Evolutionary conservation across 1,140 invertebrate genomes (phyloP).

Genomic region (Laupala kohalensis): DNA sequence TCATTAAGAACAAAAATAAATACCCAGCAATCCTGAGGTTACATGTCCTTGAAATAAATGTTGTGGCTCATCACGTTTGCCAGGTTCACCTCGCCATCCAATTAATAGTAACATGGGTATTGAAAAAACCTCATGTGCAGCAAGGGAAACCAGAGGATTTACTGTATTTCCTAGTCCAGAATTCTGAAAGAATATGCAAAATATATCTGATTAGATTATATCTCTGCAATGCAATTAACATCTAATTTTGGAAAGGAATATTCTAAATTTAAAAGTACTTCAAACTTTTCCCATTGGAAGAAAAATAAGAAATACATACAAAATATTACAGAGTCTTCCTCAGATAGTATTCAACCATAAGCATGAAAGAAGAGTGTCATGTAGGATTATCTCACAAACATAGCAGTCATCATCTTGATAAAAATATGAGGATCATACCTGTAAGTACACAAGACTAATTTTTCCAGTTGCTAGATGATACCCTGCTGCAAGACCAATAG

Average conservation of each 20-base stretch:
- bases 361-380: background rate
- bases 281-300: too few relatives aligned
- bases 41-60: slow-evolving; percentile 31
- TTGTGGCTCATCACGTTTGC: slow-evolving; percentile 36
- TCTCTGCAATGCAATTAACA: too few relatives aligned
- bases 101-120: slow-evolving; percentile 34
- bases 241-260: too few relatives aligned
- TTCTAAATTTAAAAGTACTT: too few relatives aligned
- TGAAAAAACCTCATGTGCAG: slow-evolving; percentile 29
- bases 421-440: slow-evolving; percentile 20
- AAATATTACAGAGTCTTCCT: background rate
- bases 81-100: slow-evolving; percentile 34
- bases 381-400: background rate
- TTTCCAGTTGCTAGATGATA: slow-evolving; percentile 33
- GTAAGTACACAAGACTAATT: slow-evolving; percentile 31
- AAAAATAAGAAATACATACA: too few relatives aligned
- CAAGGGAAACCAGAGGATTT: slow-evolving; percentile 32
- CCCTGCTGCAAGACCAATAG: slow-evolving; percentile 30
- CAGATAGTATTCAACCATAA: background rate
- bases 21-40: slow-evolving; percentile 30
- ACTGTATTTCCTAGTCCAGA: slow-evolving; percentile 35
- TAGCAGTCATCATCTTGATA: background rate
- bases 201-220: too few relatives aligned
- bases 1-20: too few relatives aligned
- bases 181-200: slow-evolving; percentile 18